Evolutionary conservation across 2,888 invertebrate genomes (phyloP).

Genomic region (Aleiodes alternator): DNA sequence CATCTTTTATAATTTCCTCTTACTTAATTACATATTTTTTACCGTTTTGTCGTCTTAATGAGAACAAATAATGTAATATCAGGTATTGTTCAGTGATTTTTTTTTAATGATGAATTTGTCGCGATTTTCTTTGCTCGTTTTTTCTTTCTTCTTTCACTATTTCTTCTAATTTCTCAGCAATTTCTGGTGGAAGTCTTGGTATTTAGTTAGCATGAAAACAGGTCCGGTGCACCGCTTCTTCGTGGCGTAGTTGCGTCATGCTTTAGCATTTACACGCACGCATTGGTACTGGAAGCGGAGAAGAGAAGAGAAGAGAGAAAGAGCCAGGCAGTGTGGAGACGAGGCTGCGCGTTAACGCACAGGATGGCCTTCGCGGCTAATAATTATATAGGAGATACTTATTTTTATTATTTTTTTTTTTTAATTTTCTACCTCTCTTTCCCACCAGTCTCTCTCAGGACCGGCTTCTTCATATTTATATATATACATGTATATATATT

Average conservation of each 20-base stretch:
- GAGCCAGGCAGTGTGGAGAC: not conserved
- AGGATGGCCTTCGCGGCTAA: constrained; percentile 70
- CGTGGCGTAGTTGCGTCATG: constrained; percentile 18
- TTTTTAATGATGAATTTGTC: no score
- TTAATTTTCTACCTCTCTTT: constrained; percentile 38
- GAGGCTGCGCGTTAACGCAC: constrained; percentile 62
- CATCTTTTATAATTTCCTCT: no score
- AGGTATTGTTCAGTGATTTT: no score
- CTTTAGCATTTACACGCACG: constrained; percentile 19
- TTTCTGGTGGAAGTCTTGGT: not conserved
- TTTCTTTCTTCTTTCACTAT: no score
- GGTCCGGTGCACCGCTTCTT: constrained; percentile 3
- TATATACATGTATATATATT: constrained; percentile 4
- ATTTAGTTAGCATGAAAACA: constrained; percentile 2
- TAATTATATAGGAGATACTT: constrained; percentile 70
- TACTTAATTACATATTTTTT: no score
- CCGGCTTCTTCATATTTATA: constrained; percentile 33
- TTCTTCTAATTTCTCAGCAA: no score
- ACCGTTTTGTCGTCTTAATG: no score
- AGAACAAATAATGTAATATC: no score
- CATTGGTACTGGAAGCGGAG: not conserved
- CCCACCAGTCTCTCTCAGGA: constrained; percentile 24
- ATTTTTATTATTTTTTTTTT: constrained; percentile 55
- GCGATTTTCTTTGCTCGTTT: no score
- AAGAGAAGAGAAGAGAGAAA: no score